Conservation (phyloP, 1,140 invertebrate genomes). For the Thaumetopoea pityocampa region DNA sequence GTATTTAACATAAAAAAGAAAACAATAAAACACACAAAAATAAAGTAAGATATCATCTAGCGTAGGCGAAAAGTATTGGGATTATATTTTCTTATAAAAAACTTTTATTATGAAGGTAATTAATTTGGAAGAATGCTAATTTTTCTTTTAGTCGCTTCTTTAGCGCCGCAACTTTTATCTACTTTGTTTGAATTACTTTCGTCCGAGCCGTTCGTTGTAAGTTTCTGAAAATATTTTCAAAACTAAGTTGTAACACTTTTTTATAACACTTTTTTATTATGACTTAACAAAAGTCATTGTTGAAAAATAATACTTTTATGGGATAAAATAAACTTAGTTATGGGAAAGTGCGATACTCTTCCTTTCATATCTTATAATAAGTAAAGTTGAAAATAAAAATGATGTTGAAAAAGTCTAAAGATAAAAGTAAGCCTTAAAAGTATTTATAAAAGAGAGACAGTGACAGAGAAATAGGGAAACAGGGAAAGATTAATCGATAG, state of each 20-base stretch:
- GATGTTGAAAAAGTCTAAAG: too few species aligned
- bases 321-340: constrained; percentile 3
- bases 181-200: constrained; percentile 72
- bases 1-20: constrained; percentile 7
- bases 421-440: too few species aligned
- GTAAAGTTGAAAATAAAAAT: too few species aligned
- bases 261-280: too few species aligned
- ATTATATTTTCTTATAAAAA: constrained; percentile 50
- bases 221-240: constrained; percentile 46
- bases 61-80: constrained; percentile 37
- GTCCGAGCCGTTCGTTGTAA: constrained; percentile 51
- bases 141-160: constrained; percentile 72
- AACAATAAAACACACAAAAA: constrained; percentile 21
- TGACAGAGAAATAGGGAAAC: too few species aligned
- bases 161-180: constrained; percentile 70
- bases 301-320: constrained; percentile 11
- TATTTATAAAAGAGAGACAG: too few species aligned
- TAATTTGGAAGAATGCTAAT: constrained; percentile 71
- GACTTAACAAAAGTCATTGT: constrained; percentile 30
- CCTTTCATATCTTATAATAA: too few species aligned
- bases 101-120: constrained; percentile 66
- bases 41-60: constrained; percentile 21
- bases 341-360: too few species aligned
- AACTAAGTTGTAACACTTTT: constrained; percentile 35
- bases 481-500: too few species aligned